Percentiles rank a stretch among this genome's conserved stretches.
These are phyloP conservation scores for Xerus rutilus DNA, from an alignment of 2,797 vertebrate genomes.

Conservation along the genomic window DNA sequence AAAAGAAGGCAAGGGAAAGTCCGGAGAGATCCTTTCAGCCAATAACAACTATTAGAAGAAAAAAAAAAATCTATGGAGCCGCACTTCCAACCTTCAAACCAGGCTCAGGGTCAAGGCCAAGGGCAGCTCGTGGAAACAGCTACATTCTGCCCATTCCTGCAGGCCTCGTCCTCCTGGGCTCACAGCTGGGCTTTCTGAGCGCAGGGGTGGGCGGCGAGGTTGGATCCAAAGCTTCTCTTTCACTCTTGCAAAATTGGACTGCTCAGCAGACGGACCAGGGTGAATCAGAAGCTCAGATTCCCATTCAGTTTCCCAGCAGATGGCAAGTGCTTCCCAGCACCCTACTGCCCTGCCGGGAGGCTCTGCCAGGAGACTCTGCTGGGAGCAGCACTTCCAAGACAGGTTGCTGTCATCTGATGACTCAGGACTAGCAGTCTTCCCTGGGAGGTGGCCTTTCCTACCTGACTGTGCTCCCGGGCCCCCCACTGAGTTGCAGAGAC, in stretches of 20 bases:
- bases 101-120: conserved; percentile 9
- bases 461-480: fast-evolving
- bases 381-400: background rate
- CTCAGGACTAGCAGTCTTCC: background rate
- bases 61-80: background rate
- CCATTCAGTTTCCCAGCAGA: conserved; percentile 18
- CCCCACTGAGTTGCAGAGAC: background rate
- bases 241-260: conserved; percentile 56
- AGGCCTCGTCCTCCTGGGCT: background rate
- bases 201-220: conserved; percentile 5
- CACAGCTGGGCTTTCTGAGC: conserved; percentile 46
- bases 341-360: fast-evolving
- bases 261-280: background rate
- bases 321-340: background rate
- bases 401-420: background rate
- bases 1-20: background rate
- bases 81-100: background rate
- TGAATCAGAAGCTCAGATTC: conserved; percentile 55
- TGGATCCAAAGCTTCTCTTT: conserved; percentile 1
- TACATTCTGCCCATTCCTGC: conserved; percentile 48
- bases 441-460: background rate
- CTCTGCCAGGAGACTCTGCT: background rate
- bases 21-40: background rate
- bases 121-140: background rate
- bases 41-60: background rate